Percentiles rank a stretch among this genome's conserved stretches.
Conservation (phyloP, 2,113 vertebrate species). For the Cyanoderma ruficeps region DNA sequence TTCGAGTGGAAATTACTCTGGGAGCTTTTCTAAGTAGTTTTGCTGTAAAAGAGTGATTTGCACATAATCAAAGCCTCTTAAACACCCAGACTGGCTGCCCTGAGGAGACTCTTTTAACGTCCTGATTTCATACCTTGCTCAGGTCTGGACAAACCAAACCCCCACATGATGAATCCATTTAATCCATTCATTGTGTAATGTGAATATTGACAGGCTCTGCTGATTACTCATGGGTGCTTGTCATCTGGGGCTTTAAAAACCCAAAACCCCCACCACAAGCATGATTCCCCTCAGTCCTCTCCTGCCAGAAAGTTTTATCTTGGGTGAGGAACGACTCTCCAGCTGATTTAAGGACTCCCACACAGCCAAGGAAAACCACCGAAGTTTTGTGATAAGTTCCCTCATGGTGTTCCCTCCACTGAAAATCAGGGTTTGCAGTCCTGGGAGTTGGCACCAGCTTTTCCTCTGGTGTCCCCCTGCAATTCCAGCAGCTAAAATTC, state of each 20-base stretch:
- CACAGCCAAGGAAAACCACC: not conserved
- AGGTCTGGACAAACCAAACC: not conserved
- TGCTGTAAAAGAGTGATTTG: not conserved
- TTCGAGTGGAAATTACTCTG: not conserved
- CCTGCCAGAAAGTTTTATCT: not conserved
- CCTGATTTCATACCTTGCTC: not conserved
- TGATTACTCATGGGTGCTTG: not conserved
- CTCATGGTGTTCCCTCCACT: not conserved
- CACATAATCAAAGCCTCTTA: not conserved
- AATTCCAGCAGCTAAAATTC: not conserved
- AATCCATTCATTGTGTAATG: not conserved
- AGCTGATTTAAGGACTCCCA: not conserved
- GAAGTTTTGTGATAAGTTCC: conserved; percentile 22
- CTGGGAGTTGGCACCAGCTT: not conserved
- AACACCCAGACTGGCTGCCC: not conserved
- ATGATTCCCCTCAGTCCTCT: not conserved
- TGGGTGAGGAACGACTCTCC: not conserved
- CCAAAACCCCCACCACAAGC: not conserved
- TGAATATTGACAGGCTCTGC: not conserved
- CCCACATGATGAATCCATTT: not conserved
- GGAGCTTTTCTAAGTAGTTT: not conserved
- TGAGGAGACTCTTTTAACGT: not conserved
- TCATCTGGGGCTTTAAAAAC: not conserved
- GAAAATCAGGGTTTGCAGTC: not conserved
- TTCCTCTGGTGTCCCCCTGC: not conserved